phyloP scores from a whole-genome alignment of 37 sponge, comb jelly and placozoan species.

The Hormiphora californensis region DNA sequence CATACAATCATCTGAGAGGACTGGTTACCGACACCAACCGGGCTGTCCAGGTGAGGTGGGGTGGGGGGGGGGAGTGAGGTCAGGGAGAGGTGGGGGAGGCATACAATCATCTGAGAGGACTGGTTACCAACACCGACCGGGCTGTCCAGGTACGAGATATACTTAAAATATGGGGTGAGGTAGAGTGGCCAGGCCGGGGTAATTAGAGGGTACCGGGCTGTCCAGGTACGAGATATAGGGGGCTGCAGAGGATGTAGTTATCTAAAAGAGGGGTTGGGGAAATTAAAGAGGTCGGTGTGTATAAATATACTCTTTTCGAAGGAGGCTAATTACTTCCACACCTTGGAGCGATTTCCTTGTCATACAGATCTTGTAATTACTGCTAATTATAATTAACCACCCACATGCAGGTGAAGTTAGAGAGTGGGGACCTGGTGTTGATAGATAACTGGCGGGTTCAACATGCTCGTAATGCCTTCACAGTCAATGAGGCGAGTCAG shows the following conservation, averaged over 20 bases:
- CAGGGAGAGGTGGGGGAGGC: background rate
- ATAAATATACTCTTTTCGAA: no score
- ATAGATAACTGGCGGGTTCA: conserved; percentile 18
- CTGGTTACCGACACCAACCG: background rate
- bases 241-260: no score
- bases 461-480: background rate
- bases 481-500: background rate
- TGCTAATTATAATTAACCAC: background rate
- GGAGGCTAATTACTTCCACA: no score
- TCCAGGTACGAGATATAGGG: no score
- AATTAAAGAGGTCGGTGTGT: no score
- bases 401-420: background rate
- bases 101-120: background rate
- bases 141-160: background rate
- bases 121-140: background rate
- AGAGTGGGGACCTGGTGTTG: background rate
- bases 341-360: no score
- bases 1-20: background rate
- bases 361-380: no score
- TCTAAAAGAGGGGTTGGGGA: no score
- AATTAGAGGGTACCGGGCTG: background rate
- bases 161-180: no score
- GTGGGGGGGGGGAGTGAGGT: no score
- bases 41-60: background rate
- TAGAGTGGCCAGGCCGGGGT: background rate